Percentiles rank a stretch among this genome's conserved stretches.
These are phyloP conservation scores for Scaptomyza polygonia DNA, from an alignment of 2,888 invertebrate genomes.

Conservation along the genomic window DNA sequence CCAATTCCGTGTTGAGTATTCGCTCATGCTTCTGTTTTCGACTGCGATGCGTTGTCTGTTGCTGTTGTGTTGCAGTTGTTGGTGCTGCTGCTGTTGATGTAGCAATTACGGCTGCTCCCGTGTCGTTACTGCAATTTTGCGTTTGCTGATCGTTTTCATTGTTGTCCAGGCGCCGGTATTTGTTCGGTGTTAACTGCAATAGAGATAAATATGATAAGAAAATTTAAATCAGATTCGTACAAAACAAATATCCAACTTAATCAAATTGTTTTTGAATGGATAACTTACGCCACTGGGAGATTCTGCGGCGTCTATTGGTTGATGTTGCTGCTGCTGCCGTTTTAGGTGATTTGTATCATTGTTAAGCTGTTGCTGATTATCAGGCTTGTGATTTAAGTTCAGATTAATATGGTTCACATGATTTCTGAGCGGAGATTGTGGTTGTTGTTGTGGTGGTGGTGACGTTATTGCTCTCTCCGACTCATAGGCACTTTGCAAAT, in stretches of 20 bases:
- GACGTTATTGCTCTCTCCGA: slow-evolving; percentile 25
- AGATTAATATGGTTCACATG: slow-evolving; percentile 51
- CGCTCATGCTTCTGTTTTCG: slow-evolving; percentile 81
- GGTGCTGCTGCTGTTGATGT: slow-evolving; percentile 10
- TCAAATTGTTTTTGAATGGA: no score
- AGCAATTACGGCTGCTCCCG: slow-evolving; percentile 26
- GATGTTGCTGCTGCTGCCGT: slow-evolving; percentile 45
- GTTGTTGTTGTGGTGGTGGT: slow-evolving; percentile 12
- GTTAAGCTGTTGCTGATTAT: slow-evolving; percentile 49
- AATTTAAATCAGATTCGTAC: neutral
- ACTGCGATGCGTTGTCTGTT: slow-evolving; percentile 61
- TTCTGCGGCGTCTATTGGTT: slow-evolving; percentile 46
- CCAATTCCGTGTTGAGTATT: slow-evolving; percentile 74
- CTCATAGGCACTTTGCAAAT: slow-evolving; percentile 61
- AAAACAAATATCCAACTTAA: no score
- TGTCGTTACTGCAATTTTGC: slow-evolving; percentile 59
- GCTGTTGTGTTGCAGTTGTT: slow-evolving; percentile 7
- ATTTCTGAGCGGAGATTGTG: slow-evolving; percentile 51
- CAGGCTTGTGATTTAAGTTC: slow-evolving; percentile 43
- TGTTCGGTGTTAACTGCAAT: slow-evolving; percentile 61
- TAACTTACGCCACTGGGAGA: slow-evolving; percentile 68
- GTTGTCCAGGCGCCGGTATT: slow-evolving; percentile 76
- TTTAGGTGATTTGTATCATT: slow-evolving; percentile 65
- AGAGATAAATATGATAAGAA: neutral
- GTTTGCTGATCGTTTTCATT: slow-evolving; percentile 64